These are phyloP conservation scores for Hipposideros armiger DNA, from an alignment of 2,113 vertebrate species.

Conservation along the genomic window DNA sequence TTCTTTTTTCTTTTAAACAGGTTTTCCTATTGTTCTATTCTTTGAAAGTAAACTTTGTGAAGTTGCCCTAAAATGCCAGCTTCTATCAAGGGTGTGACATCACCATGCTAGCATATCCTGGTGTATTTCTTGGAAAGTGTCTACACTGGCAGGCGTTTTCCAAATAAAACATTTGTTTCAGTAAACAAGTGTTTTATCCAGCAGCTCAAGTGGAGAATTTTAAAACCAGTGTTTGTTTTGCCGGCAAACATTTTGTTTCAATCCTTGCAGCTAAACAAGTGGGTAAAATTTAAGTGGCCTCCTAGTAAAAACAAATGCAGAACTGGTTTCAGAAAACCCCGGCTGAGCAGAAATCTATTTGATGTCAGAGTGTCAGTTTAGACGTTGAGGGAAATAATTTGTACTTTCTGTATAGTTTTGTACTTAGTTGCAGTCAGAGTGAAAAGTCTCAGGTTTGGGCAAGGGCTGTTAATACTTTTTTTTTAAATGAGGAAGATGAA, in stretches of 20 bases:
- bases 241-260: slow-evolving; percentile 79
- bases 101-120: slow-evolving; percentile 45
- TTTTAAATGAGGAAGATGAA: neutral
- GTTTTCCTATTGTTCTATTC: neutral
- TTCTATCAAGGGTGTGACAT: slow-evolving; percentile 40
- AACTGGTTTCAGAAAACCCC: neutral
- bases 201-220: slow-evolving; percentile 66
- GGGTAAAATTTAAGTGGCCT: slow-evolving; percentile 66
- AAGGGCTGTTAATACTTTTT: neutral
- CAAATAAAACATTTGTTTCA: slow-evolving; percentile 80
- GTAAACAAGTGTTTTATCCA: slow-evolving; percentile 77
- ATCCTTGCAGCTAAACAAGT: slow-evolving; percentile 67
- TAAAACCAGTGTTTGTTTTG: slow-evolving; percentile 80
- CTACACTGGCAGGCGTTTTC: slow-evolving; percentile 66
- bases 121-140: slow-evolving; percentile 71
- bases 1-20: neutral
- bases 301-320: slow-evolving; percentile 63
- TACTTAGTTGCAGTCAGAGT: neutral
- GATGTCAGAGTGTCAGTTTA: neutral
- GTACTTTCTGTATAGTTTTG: neutral
- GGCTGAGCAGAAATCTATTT: neutral
- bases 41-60: slow-evolving; percentile 3
- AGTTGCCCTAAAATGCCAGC: slow-evolving; percentile 33
- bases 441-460: slow-evolving; percentile 17
- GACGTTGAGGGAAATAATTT: neutral